Conservation (phyloP, 2,797 vertebrate species). For the Gymnoscopelus braueri region DNA sequence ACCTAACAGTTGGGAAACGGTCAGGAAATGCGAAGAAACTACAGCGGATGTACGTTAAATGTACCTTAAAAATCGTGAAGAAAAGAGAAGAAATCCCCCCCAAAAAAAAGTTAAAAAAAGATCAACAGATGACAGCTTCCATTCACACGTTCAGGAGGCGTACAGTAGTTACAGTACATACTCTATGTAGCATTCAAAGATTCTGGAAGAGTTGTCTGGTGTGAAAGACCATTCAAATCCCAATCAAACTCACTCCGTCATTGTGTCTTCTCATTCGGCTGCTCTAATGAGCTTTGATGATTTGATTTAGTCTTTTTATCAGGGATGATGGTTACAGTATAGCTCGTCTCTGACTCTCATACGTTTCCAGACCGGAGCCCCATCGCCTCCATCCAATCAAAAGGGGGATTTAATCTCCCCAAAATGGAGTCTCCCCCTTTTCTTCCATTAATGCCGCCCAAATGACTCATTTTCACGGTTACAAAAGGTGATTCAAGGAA, state of each 20-base stretch:
- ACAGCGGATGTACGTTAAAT: too few species aligned
- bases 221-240: slow-evolving; percentile 22
- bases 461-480: slow-evolving; percentile 42
- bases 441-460: slow-evolving; percentile 44
- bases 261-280: slow-evolving; percentile 8
- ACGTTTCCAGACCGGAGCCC: neutral
- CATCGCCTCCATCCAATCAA: slow-evolving; percentile 32
- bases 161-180: too few species aligned
- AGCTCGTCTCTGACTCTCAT: neutral
- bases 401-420: slow-evolving; percentile 35
- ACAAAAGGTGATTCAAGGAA: slow-evolving; percentile 46
- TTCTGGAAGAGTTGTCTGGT: too few species aligned
- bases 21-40: too few species aligned
- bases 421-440: slow-evolving; percentile 26
- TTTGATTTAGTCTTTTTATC: slow-evolving; percentile 47
- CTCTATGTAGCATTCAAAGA: too few species aligned
- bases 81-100: too few species aligned
- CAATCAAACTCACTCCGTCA: slow-evolving; percentile 32
- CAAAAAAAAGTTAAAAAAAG: too few species aligned
- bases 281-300: slow-evolving; percentile 36
- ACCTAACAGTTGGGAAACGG: too few species aligned
- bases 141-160: too few species aligned
- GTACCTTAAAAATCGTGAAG: too few species aligned
- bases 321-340: slow-evolving; percentile 14
- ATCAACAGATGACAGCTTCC: too few species aligned